A percentile compares a stretch with the other conserved stretches of the same genome.
Conservation (phyloP, 2,888 invertebrate genomes). For the Adelognathus sp. region DNA sequence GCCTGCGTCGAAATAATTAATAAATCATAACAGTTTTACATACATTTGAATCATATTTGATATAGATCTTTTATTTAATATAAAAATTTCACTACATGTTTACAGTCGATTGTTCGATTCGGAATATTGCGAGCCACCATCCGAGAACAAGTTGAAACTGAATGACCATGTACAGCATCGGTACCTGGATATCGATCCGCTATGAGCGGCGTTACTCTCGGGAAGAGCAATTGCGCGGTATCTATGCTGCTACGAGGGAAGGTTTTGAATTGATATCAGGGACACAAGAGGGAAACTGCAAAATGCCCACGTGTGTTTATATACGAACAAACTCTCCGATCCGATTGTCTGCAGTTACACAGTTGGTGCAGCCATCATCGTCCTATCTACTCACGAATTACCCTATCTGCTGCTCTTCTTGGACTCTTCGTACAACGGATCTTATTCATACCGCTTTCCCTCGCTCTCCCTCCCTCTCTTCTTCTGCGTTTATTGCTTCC, state of each 20-base stretch:
- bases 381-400: neutral
- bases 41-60: too few species aligned
- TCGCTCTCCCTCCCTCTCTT: too few species aligned
- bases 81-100: too few species aligned
- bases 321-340: neutral
- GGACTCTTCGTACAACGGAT: neutral
- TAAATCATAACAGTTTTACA: too few species aligned
- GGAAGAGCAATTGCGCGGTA: slow-evolving; percentile 32
- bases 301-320: neutral
- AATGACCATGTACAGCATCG: slow-evolving; percentile 1
- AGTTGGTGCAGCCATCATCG: neutral
- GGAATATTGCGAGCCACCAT: too few species aligned
- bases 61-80: too few species aligned
- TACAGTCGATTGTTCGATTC: too few species aligned
- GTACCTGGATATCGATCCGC: slow-evolving; percentile 43
- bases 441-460: slow-evolving; percentile 6
- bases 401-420: neutral
- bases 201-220: slow-evolving; percentile 30
- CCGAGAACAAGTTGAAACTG: too few species aligned
- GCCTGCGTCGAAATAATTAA: too few species aligned
- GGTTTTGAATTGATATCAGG: neutral
- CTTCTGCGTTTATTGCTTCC: slow-evolving; percentile 16
- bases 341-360: neutral
- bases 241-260: slow-evolving; percentile 11
- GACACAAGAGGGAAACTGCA: neutral